phyloP scores from a whole-genome alignment of 2,113 vertebrate species.

The Spheniscus mendiculus region DNA sequence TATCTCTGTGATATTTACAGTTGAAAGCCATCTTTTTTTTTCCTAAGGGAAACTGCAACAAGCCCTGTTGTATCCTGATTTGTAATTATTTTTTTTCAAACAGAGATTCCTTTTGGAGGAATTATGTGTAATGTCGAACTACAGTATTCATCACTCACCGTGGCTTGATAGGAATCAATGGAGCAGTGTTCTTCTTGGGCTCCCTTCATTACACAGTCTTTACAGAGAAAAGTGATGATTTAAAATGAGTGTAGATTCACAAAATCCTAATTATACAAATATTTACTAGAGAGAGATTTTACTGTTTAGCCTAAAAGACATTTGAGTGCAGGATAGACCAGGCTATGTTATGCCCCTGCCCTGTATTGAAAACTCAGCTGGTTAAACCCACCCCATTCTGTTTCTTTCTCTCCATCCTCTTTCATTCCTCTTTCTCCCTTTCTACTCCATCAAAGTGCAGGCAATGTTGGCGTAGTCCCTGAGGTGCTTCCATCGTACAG shows the following conservation, averaged over 20 bases:
- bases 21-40: neutral
- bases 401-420: neutral
- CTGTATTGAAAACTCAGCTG: neutral
- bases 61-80: neutral
- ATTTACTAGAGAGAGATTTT: neutral
- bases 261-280: slow-evolving; percentile 34
- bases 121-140: slow-evolving; percentile 5
- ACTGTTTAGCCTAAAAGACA: neutral
- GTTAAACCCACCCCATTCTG: neutral
- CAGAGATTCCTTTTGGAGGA: neutral
- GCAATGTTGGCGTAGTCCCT: neutral
- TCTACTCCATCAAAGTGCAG: neutral
- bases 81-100: neutral
- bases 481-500: neutral
- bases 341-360: neutral
- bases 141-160: slow-evolving; percentile 25
- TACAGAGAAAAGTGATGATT: neutral
- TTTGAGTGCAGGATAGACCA: neutral
- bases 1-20: neutral
- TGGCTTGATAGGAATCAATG: slow-evolving; percentile 45
- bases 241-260: neutral
- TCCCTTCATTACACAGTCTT: slow-evolving; percentile 13
- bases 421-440: neutral
- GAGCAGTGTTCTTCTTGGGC: slow-evolving; percentile 42
- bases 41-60: neutral